These are phyloP conservation scores for Sturnira hondurensis DNA, from an alignment of 2,113 vertebrate genomes.

Conservation along the genomic window DNA sequence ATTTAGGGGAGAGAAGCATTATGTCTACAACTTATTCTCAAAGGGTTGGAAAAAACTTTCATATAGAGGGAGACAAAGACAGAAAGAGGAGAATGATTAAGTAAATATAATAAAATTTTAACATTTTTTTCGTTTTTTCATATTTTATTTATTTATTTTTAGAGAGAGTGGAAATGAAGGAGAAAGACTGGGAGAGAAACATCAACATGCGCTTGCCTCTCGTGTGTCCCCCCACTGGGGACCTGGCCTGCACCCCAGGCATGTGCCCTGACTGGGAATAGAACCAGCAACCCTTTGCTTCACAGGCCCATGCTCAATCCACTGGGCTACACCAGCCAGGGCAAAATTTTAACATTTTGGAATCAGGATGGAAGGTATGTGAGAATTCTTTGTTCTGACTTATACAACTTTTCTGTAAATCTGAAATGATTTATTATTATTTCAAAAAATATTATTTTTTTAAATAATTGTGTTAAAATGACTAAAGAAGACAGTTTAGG, in stretches of 20 bases:
- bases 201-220: too few species aligned
- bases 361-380: neutral
- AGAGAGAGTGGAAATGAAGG: too few species aligned
- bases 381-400: neutral
- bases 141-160: too few species aligned
- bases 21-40: neutral
- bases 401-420: neutral
- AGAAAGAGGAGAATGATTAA: neutral
- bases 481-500: neutral
- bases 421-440: neutral
- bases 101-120: neutral
- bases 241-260: too few species aligned
- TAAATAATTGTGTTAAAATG: neutral
- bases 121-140: too few species aligned
- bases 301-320: too few species aligned
- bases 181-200: too few species aligned
- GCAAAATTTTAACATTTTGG: conserved; percentile 7
- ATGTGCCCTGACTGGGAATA: too few species aligned
- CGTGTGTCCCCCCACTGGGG: too few species aligned
- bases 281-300: too few species aligned
- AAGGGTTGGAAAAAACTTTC: neutral
- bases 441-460: neutral
- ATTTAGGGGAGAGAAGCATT: neutral
- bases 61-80: neutral
- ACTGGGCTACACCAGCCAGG: too few species aligned